Evolutionary conservation across 2,113 vertebrate genomes (phyloP).

Genomic region (Tautogolabrus adspersus): DNA sequence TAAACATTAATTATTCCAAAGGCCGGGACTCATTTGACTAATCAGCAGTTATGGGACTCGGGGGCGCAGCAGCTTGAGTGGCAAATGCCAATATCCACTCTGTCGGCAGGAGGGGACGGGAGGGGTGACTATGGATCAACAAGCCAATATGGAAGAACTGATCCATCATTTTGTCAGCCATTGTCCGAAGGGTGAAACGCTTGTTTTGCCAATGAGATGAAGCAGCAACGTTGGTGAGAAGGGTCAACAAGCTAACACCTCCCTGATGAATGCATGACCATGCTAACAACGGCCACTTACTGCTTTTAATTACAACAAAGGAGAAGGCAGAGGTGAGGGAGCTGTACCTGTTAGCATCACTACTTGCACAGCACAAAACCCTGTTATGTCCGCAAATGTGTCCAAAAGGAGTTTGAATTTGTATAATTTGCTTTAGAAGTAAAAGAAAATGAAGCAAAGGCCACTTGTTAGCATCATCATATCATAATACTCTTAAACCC

Average conservation of each 20-base stretch:
- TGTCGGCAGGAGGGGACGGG: slow-evolving; percentile 33
- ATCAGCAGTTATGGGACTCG: slow-evolving; percentile 87
- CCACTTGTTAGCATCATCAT: slow-evolving; percentile 55
- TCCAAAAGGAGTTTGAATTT: slow-evolving; percentile 36
- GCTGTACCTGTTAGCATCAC: slow-evolving; percentile 5
- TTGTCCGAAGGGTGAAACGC: slow-evolving; percentile 77
- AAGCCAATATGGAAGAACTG: slow-evolving; percentile 88
- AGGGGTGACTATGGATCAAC: slow-evolving; percentile 87
- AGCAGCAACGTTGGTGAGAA: slow-evolving; percentile 64
- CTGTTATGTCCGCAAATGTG: slow-evolving; percentile 30
- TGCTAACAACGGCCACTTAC: slow-evolving; percentile 82
- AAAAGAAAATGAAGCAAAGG: slow-evolving; percentile 44
- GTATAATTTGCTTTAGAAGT: slow-evolving; percentile 44
- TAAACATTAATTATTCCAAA: slow-evolving; percentile 90
- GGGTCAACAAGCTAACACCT: slow-evolving; percentile 64
- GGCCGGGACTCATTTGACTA: slow-evolving; percentile 88
- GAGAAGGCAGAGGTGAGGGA: slow-evolving; percentile 36
- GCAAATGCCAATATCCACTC: slow-evolving; percentile 95
- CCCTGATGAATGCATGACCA: slow-evolving; percentile 72
- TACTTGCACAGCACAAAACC: slow-evolving; percentile 20
- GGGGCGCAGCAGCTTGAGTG: slow-evolving; percentile 85
- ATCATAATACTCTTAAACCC: slow-evolving; percentile 47
- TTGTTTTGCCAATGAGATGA: slow-evolving; percentile 86
- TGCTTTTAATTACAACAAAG: slow-evolving; percentile 64
- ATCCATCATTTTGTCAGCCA: slow-evolving; percentile 94